These are phyloP conservation scores for Agrotis segetum DNA, from an alignment of 2,888 invertebrate species.

Conservation along the genomic window DNA sequence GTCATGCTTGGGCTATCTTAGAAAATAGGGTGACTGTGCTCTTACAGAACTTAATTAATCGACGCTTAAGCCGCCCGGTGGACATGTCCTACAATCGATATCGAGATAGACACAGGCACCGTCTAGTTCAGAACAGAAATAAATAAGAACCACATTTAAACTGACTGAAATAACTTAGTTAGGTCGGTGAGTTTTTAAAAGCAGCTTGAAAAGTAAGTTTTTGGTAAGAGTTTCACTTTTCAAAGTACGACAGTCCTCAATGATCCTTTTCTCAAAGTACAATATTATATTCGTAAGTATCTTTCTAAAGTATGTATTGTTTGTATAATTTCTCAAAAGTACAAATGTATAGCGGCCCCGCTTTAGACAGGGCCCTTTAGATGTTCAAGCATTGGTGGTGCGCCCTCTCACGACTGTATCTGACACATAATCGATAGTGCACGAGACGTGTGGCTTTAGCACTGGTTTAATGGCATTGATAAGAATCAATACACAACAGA, in stretches of 20 bases:
- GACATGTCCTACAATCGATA: slow-evolving; percentile 67
- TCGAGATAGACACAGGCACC: slow-evolving; percentile 44
- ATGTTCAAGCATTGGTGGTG: slow-evolving; percentile 64
- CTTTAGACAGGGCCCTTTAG: slow-evolving; percentile 55
- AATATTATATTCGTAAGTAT: neutral
- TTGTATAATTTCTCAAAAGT: slow-evolving; percentile 15
- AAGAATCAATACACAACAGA: slow-evolving; percentile 47
- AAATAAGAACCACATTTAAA: slow-evolving; percentile 43
- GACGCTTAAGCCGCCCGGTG: slow-evolving; percentile 73
- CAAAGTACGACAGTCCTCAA: neutral
- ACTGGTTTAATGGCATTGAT: slow-evolving; percentile 53
- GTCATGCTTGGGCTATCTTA: slow-evolving; percentile 86
- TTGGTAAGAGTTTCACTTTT: neutral
- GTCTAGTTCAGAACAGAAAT: slow-evolving; percentile 44
- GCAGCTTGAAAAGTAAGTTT: no score
- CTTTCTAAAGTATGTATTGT: neutral
- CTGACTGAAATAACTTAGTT: slow-evolving; percentile 24
- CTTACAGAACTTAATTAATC: slow-evolving; percentile 87
- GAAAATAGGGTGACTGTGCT: slow-evolving; percentile 86
- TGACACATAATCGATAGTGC: slow-evolving; percentile 74
- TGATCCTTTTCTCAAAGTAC: neutral
- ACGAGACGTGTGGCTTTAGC: slow-evolving; percentile 57
- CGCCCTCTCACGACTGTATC: slow-evolving; percentile 67
- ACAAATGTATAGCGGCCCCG: slow-evolving; percentile 15
- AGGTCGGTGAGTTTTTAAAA: no score